Conservation (phyloP, 2,113 vertebrate species). For the Melanotaenia duboulayi region DNA sequence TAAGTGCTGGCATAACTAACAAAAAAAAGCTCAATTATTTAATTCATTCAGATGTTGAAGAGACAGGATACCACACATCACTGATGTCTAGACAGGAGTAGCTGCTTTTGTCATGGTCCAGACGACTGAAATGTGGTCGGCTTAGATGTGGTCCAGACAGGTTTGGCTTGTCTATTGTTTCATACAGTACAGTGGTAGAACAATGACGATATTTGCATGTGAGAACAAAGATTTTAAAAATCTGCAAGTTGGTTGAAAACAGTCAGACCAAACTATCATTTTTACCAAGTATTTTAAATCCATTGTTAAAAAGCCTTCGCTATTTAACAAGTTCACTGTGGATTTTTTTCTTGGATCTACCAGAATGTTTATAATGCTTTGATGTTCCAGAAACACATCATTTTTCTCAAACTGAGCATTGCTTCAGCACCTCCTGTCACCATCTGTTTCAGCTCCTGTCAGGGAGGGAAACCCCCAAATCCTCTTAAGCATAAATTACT, state of each 20-base stretch:
- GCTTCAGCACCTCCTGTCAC: not conserved
- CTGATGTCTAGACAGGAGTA: not conserved
- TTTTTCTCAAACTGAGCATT: not conserved
- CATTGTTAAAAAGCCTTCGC: not conserved
- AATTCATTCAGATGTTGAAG: not conserved
- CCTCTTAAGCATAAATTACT: slow-evolving; percentile 8
- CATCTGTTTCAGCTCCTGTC: not conserved
- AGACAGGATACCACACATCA: not conserved
- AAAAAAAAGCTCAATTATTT: not conserved
- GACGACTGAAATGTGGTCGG: slow-evolving; percentile 9
- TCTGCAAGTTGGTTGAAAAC: not conserved
- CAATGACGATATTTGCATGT: not conserved
- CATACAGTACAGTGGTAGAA: not conserved
- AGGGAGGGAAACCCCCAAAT: not conserved
- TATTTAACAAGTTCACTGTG: not conserved
- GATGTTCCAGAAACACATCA: not conserved
- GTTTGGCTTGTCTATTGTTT: slow-evolving; percentile 15
- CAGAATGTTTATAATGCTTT: not conserved
- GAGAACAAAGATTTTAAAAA: not conserved
- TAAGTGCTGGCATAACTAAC: not conserved
- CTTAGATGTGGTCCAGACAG: slow-evolving; percentile 24
- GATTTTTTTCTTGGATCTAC: not conserved
- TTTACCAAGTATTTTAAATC: not conserved
- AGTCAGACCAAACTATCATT: not conserved
- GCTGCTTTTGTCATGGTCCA: not conserved